A percentile compares a stretch with the other conserved stretches of the same genome.
Conservation (phyloP, 2,888 invertebrate species). For the Adineta ricciae region DNA sequence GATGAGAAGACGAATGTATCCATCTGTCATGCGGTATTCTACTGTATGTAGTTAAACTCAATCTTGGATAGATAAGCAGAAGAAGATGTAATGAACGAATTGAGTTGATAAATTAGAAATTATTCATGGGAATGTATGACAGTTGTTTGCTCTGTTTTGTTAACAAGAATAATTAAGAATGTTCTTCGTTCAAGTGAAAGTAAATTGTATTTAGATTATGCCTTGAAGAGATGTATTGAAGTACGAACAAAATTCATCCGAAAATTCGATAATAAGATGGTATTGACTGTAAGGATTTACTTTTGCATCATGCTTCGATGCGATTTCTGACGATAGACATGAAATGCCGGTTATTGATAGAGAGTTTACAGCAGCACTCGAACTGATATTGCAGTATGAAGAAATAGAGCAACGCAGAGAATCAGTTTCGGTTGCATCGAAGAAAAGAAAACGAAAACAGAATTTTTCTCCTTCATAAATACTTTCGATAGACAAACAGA, state of each 20-base stretch:
- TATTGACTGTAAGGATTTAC: too few relatives aligned
- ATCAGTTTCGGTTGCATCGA: too few relatives aligned
- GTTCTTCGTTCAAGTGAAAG: neutral
- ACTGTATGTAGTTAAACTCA: neutral
- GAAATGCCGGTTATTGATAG: neutral
- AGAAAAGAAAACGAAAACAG: neutral
- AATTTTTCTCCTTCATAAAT: neutral
- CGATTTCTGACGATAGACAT: neutral
- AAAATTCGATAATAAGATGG: too few relatives aligned
- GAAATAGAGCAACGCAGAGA: neutral
- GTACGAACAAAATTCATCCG: too few relatives aligned
- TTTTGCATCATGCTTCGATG: too few relatives aligned
- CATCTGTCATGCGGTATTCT: neutral
- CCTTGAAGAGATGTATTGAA: too few relatives aligned
- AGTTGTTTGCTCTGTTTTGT: neutral
- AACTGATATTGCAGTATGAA: neutral
- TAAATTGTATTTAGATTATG: neutral
- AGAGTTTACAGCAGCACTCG: neutral
- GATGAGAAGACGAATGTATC: neutral
- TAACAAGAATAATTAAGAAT: neutral
- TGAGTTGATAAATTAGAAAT: neutral
- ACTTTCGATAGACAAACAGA: neutral
- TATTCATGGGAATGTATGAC: neutral
- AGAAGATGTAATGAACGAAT: neutral
- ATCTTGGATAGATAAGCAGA: neutral